phyloP scores from a whole-genome alignment of 2,888 invertebrate genomes.

The Synergus laeviventris region DNA sequence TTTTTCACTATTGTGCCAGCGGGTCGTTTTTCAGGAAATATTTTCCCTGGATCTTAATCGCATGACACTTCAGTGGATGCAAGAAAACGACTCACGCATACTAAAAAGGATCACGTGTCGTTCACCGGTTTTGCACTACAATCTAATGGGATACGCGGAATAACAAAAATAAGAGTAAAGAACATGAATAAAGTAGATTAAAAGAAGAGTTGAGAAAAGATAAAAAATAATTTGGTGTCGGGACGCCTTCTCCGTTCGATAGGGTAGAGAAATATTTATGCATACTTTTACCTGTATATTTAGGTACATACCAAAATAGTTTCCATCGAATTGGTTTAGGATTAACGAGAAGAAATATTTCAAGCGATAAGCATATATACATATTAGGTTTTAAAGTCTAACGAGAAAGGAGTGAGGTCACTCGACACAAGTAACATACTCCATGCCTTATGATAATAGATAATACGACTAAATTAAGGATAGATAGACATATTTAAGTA shows the following conservation, averaged over 20 bases:
- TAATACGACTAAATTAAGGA: constrained; percentile 66
- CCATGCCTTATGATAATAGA: constrained; percentile 75
- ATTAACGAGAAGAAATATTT: constrained; percentile 53
- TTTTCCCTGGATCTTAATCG: neutral
- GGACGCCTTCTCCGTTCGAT: constrained; percentile 34
- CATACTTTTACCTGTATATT: constrained; percentile 58
- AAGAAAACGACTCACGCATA: constrained; percentile 27
- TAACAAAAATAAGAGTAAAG: neutral
- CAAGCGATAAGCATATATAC: constrained; percentile 47
- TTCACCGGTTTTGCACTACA: neutral
- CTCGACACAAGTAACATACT: constrained; percentile 73
- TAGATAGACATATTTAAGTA: constrained; percentile 61
- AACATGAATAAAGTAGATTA: neutral
- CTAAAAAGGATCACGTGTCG: neutral
- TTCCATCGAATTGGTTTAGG: constrained; percentile 60
- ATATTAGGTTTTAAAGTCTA: constrained; percentile 45
- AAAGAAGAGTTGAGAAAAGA: neutral
- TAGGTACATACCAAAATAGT: constrained; percentile 58
- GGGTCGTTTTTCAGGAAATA: neutral
- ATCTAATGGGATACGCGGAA: neutral
- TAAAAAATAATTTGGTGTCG: constrained; percentile 2
- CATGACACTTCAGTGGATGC: neutral
- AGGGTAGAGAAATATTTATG: constrained; percentile 50
- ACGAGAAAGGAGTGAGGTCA: constrained; percentile 53
- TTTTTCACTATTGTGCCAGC: neutral